phyloP scores from a whole-genome alignment of 2,113 vertebrate species.

The Hippoglossus stenolepis region DNA sequence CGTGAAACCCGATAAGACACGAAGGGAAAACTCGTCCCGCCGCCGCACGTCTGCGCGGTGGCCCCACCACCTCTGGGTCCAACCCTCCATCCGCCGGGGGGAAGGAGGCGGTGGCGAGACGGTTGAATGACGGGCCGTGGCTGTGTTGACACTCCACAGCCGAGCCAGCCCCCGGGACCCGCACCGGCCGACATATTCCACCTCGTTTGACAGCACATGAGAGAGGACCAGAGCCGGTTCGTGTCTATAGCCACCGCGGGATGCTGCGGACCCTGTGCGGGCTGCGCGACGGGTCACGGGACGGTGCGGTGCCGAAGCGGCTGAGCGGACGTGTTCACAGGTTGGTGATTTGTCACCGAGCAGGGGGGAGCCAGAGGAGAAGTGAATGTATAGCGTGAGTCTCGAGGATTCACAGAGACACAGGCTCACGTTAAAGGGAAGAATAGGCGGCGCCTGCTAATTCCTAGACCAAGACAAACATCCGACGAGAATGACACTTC shows the following conservation, averaged over 20 bases:
- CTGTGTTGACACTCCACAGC: slow-evolving; percentile 53
- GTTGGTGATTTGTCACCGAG: slow-evolving; percentile 53
- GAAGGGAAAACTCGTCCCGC: not conserved
- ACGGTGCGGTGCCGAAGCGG: slow-evolving; percentile 32
- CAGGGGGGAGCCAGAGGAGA: slow-evolving; percentile 2
- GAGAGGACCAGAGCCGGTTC: slow-evolving; percentile 43
- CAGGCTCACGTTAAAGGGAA: not conserved
- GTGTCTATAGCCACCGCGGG: slow-evolving; percentile 30
- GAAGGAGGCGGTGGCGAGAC: slow-evolving; percentile 54
- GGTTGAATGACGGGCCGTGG: slow-evolving; percentile 60
- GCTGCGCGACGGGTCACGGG: slow-evolving; percentile 28
- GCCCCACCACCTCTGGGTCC: slow-evolving; percentile 52
- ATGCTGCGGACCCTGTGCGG: slow-evolving; percentile 47
- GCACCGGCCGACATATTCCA: slow-evolving; percentile 38
- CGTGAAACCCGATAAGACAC: slow-evolving; percentile 43
- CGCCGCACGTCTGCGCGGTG: not conserved
- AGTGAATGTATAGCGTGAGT: slow-evolving; percentile 24
- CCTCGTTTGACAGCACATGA: slow-evolving; percentile 39
- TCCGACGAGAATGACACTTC: slow-evolving; percentile 41
- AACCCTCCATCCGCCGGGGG: slow-evolving; percentile 24
- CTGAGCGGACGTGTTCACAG: slow-evolving; percentile 15
- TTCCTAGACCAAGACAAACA: slow-evolving; percentile 37
- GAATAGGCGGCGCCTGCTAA: slow-evolving; percentile 24
- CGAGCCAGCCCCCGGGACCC: slow-evolving; percentile 34
- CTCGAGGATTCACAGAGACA: not conserved